These are phyloP conservation scores for Rafetus swinhoei DNA, from an alignment of 2,113 vertebrate genomes.

Conservation along the genomic window DNA sequence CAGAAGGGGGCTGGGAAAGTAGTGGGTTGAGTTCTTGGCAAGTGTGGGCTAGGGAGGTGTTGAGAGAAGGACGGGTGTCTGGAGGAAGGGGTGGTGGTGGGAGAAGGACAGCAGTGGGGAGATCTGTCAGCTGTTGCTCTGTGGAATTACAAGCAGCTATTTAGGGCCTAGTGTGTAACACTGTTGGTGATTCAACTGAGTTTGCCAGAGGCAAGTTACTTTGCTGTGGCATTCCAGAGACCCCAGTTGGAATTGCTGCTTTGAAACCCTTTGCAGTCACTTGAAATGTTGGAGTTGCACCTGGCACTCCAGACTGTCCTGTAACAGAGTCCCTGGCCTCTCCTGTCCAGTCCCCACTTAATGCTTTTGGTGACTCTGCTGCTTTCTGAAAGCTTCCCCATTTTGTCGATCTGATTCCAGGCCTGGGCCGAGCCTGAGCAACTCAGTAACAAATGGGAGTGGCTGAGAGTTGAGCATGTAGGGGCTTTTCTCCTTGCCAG, in stretches of 20 bases:
- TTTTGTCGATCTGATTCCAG: not conserved
- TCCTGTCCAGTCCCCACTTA: not conserved
- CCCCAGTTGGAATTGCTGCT: not conserved
- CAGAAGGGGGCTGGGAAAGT: not conserved
- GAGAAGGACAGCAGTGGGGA: not conserved
- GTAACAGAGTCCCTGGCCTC: not conserved
- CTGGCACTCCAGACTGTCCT: not conserved
- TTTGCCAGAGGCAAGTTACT: not conserved
- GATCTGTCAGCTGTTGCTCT: not conserved
- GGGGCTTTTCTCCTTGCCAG: not conserved
- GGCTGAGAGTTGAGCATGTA: not conserved
- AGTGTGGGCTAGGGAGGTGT: not conserved
- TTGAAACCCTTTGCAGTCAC: not conserved
- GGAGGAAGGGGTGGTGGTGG: not conserved
- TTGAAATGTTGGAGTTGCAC: not conserved
- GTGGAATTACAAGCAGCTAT: not conserved
- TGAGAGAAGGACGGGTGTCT: not conserved
- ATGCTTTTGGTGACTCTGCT: not conserved
- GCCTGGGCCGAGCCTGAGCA: not conserved
- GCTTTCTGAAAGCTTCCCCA: not conserved
- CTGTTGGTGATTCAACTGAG: not conserved
- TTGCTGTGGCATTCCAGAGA: not conserved
- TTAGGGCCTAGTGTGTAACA: not conserved
- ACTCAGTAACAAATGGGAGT: not conserved
- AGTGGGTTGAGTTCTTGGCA: not conserved